Conservation (phyloP, 1,140 invertebrate species). For the Arctopsyche grandis region DNA sequence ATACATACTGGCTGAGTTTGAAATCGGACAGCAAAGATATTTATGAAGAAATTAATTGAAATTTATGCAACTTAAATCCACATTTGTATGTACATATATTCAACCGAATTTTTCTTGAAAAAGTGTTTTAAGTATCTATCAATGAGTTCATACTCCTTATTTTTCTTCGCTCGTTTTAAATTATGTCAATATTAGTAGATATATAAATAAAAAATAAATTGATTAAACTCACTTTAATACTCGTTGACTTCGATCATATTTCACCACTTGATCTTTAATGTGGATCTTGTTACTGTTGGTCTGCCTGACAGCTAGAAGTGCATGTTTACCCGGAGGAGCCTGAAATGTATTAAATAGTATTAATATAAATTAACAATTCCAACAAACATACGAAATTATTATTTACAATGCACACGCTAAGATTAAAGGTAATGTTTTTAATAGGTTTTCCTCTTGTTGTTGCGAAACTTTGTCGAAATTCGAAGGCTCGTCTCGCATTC, state of each 20-base stretch:
- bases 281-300: constrained; percentile 81
- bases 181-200: too few relatives aligned
- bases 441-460: constrained; percentile 16
- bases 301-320: constrained; percentile 77
- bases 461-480: neutral
- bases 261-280: constrained; percentile 81
- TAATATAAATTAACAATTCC: neutral
- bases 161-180: too few relatives aligned
- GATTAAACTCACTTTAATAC: constrained; percentile 73
- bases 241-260: constrained; percentile 79
- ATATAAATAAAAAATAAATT: neutral
- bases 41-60: too few relatives aligned
- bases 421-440: constrained; percentile 19
- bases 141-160: too few relatives aligned
- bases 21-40: too few relatives aligned
- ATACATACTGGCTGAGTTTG: too few relatives aligned
- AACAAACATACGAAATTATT: neutral
- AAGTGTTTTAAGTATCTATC: too few relatives aligned
- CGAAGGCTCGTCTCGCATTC: neutral
- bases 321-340: constrained; percentile 77
- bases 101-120: too few relatives aligned
- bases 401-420: neutral
- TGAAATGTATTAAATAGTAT: too few relatives aligned
- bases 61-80: too few relatives aligned
- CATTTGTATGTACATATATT: too few relatives aligned